Percentiles rank a stretch among this genome's conserved stretches.
Conservation (phyloP, 2,888 invertebrate species). For the Dryococelus australis region DNA sequence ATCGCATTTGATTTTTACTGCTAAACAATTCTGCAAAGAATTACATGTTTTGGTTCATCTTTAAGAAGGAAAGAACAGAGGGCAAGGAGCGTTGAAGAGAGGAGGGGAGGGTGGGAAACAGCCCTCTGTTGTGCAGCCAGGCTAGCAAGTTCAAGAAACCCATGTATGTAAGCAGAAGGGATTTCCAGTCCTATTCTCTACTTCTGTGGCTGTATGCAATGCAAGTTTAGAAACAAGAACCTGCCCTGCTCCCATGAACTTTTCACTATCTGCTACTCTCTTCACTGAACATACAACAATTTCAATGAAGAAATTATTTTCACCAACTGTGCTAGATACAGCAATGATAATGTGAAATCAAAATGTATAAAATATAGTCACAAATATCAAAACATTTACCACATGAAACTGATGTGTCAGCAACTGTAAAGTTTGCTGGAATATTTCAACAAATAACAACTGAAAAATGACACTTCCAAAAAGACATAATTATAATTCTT, state of each 20-base stretch:
- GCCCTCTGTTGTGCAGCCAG: too few relatives aligned
- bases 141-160: too few relatives aligned
- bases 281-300: background rate
- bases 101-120: too few relatives aligned
- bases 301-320: background rate
- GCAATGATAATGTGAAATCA: background rate
- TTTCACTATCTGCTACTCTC: background rate
- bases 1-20: too few relatives aligned
- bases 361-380: background rate
- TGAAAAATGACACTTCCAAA: background rate
- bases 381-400: background rate
- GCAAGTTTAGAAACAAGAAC: background rate
- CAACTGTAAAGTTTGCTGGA: background rate
- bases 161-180: background rate
- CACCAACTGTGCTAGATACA: too few relatives aligned
- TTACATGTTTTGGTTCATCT: too few relatives aligned
- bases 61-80: too few relatives aligned
- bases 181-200: background rate
- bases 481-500: background rate
- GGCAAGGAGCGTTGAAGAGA: too few relatives aligned
- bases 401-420: background rate
- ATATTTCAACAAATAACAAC: background rate
- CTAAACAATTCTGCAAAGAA: too few relatives aligned
- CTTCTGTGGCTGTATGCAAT: background rate
- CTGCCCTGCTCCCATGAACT: background rate